phyloP scores from a whole-genome alignment of 2,113 vertebrate genomes.

The Aphelocoma coerulescens region DNA sequence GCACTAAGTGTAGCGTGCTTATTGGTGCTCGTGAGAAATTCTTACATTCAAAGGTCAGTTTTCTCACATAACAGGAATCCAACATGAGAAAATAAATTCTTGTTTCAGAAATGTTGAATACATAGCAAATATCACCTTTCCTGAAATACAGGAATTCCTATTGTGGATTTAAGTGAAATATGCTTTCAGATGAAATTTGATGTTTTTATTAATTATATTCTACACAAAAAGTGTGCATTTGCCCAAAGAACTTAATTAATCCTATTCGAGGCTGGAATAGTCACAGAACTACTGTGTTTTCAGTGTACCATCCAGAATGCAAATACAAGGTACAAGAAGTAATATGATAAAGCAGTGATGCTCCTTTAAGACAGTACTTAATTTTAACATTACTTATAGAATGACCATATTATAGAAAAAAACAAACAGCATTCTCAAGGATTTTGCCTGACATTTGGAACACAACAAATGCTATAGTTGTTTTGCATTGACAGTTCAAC shows the following conservation, averaged over 20 bases:
- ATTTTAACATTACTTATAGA: background rate
- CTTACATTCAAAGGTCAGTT: background rate
- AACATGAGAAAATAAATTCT: background rate
- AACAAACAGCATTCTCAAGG: background rate
- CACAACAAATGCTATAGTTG: background rate
- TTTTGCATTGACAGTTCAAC: background rate
- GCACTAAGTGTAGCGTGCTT: background rate
- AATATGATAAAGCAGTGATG: background rate
- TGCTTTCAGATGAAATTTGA: background rate
- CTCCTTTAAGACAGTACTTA: background rate
- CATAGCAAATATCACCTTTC: background rate
- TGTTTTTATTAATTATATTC: background rate
- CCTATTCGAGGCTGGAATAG: background rate
- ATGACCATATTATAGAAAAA: background rate
- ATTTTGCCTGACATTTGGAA: background rate
- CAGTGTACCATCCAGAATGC: background rate
- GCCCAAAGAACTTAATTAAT: background rate
- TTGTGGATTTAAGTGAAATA: background rate
- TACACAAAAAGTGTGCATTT: background rate
- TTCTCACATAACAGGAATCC: background rate
- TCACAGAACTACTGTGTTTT: background rate
- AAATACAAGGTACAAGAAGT: background rate
- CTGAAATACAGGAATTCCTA: background rate
- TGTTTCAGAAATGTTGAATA: background rate
- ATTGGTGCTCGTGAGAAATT: background rate